phyloP scores from a whole-genome alignment of 2,888 invertebrate genomes.

The Phlogophora meticulosa region DNA sequence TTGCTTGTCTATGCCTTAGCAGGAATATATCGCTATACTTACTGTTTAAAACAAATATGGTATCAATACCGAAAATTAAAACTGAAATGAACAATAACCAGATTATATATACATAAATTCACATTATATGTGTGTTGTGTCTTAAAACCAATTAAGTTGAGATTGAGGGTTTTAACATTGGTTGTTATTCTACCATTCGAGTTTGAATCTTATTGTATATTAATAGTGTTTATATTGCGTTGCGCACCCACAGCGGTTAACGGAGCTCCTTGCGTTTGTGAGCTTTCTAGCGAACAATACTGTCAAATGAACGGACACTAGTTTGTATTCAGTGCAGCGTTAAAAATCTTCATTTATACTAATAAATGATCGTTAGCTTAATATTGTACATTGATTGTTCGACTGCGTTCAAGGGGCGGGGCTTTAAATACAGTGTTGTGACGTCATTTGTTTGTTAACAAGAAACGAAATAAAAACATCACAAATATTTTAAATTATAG shows the following conservation, averaged over 20 bases:
- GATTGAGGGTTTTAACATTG: constrained; percentile 32
- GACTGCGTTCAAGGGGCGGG: constrained; percentile 33
- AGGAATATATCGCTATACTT: background rate
- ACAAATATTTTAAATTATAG: constrained; percentile 38
- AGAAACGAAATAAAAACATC: constrained; percentile 32
- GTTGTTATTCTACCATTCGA: constrained; percentile 47
- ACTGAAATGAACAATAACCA: background rate
- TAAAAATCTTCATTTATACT: constrained; percentile 59
- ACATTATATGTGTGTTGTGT: constrained; percentile 25
- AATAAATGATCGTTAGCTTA: constrained; percentile 64
- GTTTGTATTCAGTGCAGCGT: constrained; percentile 55
- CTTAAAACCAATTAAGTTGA: constrained; percentile 36
- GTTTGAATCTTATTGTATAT: constrained; percentile 49
- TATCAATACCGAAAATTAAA: background rate
- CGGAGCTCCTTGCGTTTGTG: constrained; percentile 47
- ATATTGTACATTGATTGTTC: constrained; percentile 65
- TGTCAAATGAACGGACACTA: constrained; percentile 33
- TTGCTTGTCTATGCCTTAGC: constrained; percentile 10
- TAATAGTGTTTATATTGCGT: constrained; percentile 58
- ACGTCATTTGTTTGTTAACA: constrained; percentile 20
- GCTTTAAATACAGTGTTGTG: constrained; percentile 34
- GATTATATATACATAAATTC: background rate
- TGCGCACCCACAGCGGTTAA: constrained; percentile 49
- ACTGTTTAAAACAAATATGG: background rate
- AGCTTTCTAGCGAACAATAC: constrained; percentile 48